phyloP scores from a whole-genome alignment of 2,888 invertebrate genomes.

The Epicampocera succincta region DNA sequence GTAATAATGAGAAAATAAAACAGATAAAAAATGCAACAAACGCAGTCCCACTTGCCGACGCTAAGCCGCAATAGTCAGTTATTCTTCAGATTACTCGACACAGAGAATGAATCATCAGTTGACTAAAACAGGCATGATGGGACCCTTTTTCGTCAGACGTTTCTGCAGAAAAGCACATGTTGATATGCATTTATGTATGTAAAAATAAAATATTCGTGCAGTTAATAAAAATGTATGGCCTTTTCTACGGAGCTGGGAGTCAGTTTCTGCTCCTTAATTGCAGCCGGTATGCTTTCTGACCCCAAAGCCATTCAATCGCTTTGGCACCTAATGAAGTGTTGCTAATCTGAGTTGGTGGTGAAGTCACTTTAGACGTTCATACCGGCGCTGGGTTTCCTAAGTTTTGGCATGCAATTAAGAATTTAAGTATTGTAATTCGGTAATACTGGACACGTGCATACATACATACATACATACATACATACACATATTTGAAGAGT shows the following conservation, averaged over 20 bases:
- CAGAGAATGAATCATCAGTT: too few relatives aligned
- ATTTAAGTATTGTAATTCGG: background rate
- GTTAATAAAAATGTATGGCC: too few relatives aligned
- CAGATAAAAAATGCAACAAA: too few relatives aligned
- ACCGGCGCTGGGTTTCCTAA: background rate
- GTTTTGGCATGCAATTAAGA: background rate
- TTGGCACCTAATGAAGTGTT: constrained; percentile 57
- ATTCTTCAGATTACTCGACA: too few relatives aligned
- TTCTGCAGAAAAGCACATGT: too few relatives aligned
- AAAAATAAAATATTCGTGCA: too few relatives aligned
- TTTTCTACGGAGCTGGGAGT: background rate
- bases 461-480: background rate
- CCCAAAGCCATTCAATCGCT: constrained; percentile 13
- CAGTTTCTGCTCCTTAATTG: constrained; percentile 5
- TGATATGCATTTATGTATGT: too few relatives aligned
- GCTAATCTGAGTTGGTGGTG: constrained; percentile 50
- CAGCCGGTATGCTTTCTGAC: background rate
- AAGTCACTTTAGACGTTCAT: constrained; percentile 38
- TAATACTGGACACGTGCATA: background rate
- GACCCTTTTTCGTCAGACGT: too few relatives aligned
- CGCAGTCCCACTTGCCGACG: too few relatives aligned
- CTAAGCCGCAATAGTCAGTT: too few relatives aligned
- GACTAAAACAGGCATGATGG: too few relatives aligned
- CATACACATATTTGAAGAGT: background rate
- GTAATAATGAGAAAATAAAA: too few relatives aligned